Evolutionary conservation across 2,888 invertebrate species (phyloP), one percentile per base, ranked within the genome.

Genomic region (Geotrupes spiniger): DNA sequence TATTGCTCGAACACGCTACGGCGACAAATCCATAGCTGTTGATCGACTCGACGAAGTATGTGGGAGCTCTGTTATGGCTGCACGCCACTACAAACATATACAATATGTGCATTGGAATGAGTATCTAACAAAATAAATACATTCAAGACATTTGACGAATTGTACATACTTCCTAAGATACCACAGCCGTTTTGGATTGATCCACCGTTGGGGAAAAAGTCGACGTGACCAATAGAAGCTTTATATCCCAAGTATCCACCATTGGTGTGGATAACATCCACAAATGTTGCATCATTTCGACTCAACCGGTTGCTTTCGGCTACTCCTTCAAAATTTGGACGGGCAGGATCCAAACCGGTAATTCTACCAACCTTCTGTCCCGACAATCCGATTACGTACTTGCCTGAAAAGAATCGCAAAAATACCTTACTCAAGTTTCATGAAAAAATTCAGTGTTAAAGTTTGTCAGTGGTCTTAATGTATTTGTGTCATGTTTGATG

Each of bases 181-280:
- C 42, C 71, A 63, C 85, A 85, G 1, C 85, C 85, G 0, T 85
- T 85, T 60, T 87, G 86, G 0, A 72, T 74, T 16, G 58, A 66
- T 1, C 86, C 87, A 6, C 78, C 78, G 62, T 86, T 86, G 0
- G 86, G 85, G 69, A 82, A 87, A 64, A 84, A 87, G 65, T 87
- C 87, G 0, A 73, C 81, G 62, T 84, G 79, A 0, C 86, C 87
- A 14, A 83, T 74, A 9, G 83, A 76, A 26, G 63, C 58, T n/a
- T 63, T 57, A 57, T 81, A 81, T 0, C 86, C 85, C 26, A 79
- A 72, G 11, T 79, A 71, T 0, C 84, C 85, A 1, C 78, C 79
- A 57, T 81, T 80, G 1, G 83, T 84, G 60, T 87, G 87, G 42
- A 87, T 82, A 1, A 85, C 78, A 63, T 87, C 86, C 2, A 83